phyloP scores from a whole-genome alignment of 2,888 invertebrate genomes.

The Cephus nigrinus region DNA sequence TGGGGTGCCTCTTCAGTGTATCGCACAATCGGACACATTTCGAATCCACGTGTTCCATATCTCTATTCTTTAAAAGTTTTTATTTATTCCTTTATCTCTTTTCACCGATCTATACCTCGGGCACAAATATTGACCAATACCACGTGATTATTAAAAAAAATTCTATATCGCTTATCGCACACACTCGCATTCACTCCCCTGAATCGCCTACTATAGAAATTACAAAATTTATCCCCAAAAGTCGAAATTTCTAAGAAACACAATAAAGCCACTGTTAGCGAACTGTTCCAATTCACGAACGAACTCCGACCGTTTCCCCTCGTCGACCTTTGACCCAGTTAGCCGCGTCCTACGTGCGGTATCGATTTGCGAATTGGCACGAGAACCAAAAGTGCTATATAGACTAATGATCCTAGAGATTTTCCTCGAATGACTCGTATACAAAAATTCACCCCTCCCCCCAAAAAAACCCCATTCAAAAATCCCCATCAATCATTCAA shows the following conservation, averaged over 20 bases:
- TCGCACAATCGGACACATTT: constrained; percentile 18
- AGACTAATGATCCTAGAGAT: not conserved
- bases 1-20: constrained; percentile 13
- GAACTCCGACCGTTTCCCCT: not conserved
- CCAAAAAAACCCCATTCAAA: not conserved
- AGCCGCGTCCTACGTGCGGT: constrained; percentile 24
- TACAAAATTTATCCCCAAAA: not conserved
- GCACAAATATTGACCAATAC: too few relatives aligned
- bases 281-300: not conserved
- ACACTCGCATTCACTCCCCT: not conserved
- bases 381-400: constrained; percentile 13
- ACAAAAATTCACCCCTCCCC: not conserved
- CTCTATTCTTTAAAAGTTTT: not conserved
- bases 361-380: constrained; percentile 47
- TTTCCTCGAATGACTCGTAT: not conserved
- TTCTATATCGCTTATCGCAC: not conserved
- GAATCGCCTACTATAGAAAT: not conserved
- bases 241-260: not conserved
- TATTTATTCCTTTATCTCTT: not conserved
- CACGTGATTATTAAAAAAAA: not conserved
- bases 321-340: constrained; percentile 40
- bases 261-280: not conserved
- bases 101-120: not conserved
- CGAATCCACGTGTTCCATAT: not conserved
- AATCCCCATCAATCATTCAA: constrained; percentile 12